Evolutionary conservation across 2,113 vertebrate species (phyloP).

Genomic region (Murina feae): DNA sequence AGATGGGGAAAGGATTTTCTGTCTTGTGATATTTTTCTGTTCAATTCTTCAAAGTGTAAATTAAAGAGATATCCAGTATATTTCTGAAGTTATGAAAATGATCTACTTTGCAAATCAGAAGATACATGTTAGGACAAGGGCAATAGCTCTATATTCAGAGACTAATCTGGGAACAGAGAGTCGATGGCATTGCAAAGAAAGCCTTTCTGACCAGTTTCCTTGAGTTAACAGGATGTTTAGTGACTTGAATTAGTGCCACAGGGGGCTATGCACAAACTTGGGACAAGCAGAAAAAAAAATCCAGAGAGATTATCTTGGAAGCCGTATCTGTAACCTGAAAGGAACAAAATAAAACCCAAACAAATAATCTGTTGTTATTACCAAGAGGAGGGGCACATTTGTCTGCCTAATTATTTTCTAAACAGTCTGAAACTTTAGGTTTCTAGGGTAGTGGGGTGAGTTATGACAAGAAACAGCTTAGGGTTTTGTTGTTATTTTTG

Average conservation of each 20-base stretch:
- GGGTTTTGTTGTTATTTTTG: background rate
- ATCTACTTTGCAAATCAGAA: background rate
- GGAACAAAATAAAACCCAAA: background rate
- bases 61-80: background rate
- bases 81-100: constrained; percentile 7
- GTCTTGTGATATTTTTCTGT: background rate
- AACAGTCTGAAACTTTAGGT: background rate
- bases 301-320: background rate
- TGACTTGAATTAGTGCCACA: background rate
- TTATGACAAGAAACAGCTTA: background rate
- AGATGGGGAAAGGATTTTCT: background rate
- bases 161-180: background rate
- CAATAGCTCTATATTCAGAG: background rate
- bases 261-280: background rate
- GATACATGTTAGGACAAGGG: background rate
- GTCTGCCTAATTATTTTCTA: background rate
- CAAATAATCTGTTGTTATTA: background rate
- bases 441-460: background rate
- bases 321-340: background rate
- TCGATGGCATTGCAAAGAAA: background rate
- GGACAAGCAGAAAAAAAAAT: background rate
- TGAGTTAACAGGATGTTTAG: background rate
- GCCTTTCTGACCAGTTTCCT: fast-evolving
- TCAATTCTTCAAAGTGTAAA: background rate
- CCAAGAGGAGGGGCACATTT: background rate